phyloP scores from a whole-genome alignment of 1,140 invertebrate species.

The Lasioglossum baleicum region DNA sequence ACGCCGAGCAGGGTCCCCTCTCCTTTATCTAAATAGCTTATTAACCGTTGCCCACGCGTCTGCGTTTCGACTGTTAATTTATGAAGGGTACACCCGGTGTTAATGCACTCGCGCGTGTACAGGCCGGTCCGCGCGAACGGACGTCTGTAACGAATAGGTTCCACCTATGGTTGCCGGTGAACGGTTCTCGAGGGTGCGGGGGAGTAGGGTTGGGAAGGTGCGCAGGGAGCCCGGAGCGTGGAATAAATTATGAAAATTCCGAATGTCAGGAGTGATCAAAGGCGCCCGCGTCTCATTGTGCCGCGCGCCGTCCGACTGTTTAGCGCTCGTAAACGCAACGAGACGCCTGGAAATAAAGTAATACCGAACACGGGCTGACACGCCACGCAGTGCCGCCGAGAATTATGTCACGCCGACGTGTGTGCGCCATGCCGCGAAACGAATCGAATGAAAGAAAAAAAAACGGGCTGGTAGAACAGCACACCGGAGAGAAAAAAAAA shows the following conservation, averaged over 20 bases:
- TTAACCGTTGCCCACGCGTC: constrained; percentile 62
- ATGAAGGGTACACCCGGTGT: constrained; percentile 58
- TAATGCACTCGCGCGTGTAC: constrained; percentile 56
- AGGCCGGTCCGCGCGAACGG: constrained; percentile 30
- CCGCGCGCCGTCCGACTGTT: constrained; percentile 49
- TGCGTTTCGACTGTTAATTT: constrained; percentile 60
- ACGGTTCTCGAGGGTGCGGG: not conserved
- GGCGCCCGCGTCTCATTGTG: constrained; percentile 68
- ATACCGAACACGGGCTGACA: constrained; percentile 43
- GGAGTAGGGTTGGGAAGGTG: not conserved
- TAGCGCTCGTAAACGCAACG: constrained; percentile 58
- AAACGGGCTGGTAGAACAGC: not conserved
- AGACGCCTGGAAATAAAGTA: constrained; percentile 49
- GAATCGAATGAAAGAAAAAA: constrained; percentile 6
- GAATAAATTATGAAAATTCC: constrained; percentile 75
- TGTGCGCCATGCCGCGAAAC: not conserved
- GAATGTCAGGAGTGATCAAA: constrained; percentile 74
- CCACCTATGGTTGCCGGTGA: constrained; percentile 32
- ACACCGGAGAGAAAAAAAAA: constrained; percentile 9
- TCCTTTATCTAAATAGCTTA: constrained; percentile 63
- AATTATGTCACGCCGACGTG: constrained; percentile 63
- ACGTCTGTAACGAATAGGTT: constrained; percentile 57
- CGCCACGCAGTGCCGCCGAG: constrained; percentile 38
- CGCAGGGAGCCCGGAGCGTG: constrained; percentile 40
- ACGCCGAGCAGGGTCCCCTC: constrained; percentile 17